Conservation (phyloP, 2,888 invertebrate genomes). For the Cryptosula pallasiana region DNA sequence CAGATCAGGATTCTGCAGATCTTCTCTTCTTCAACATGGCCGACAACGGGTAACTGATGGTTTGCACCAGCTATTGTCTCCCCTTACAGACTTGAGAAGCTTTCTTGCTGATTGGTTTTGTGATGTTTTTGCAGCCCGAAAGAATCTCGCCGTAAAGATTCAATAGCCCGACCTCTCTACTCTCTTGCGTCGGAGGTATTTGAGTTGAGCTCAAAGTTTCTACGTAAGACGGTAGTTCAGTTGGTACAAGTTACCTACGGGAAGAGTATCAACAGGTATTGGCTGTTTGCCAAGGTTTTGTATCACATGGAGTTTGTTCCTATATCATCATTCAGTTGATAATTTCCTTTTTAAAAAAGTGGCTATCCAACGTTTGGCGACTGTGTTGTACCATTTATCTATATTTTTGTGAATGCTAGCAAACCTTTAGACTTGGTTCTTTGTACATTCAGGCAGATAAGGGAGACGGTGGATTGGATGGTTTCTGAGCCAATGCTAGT, state of each 20-base stretch:
- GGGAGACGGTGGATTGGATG: constrained; percentile 78
- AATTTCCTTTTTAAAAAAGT: not conserved
- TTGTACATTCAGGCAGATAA: constrained; percentile 74
- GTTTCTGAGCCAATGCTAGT: constrained; percentile 86
- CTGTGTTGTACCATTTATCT: not conserved
- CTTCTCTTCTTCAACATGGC: not conserved
- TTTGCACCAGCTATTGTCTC: too few species aligned
- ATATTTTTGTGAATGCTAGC: too few species aligned
- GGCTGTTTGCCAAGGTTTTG: too few species aligned
- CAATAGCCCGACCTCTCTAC: constrained; percentile 86
- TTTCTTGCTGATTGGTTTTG: too few species aligned
- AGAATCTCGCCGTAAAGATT: constrained; percentile 60
- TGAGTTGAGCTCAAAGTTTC: constrained; percentile 81
- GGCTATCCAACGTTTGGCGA: not conserved
- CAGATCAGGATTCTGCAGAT: not conserved
- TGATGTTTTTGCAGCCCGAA: constrained; percentile 27
- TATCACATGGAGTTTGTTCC: too few species aligned
- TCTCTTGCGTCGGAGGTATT: constrained; percentile 80
- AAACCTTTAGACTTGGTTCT: too few species aligned
- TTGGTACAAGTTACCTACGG: constrained; percentile 88
- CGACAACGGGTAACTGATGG: constrained; percentile 1
- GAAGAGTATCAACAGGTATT: constrained; percentile 75
- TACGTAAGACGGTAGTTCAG: constrained; percentile 78
- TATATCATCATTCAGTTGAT: too few species aligned
- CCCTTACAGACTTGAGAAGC: too few species aligned